Conservation (phyloP, 92 coral and sea anemone genomes). For the Ricordea florida region DNA sequence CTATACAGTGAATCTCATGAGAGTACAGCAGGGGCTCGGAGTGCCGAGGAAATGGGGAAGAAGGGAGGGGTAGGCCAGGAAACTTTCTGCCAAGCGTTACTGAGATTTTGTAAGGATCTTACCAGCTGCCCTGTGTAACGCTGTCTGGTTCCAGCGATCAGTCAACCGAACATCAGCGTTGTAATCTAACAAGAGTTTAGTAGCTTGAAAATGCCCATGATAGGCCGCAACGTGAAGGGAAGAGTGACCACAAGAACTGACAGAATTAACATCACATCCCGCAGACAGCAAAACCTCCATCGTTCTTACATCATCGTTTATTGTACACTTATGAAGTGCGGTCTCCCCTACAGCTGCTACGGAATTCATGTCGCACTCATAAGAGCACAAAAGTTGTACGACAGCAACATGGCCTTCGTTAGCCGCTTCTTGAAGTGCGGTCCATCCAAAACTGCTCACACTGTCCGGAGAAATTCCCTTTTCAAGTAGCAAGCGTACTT, state of each 20-base stretch:
- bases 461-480: constrained; percentile 1
- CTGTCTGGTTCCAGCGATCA: constrained; percentile 1
- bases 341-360: not conserved
- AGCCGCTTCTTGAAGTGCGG: not conserved
- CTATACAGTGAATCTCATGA: too few relatives aligned
- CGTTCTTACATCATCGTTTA: not conserved
- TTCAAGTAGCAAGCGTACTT: not conserved
- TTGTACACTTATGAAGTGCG: not conserved
- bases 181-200: not conserved
- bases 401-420: not conserved
- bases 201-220: not conserved
- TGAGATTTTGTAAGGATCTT: too few relatives aligned
- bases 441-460: not conserved
- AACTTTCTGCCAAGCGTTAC: not conserved
- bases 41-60: too few relatives aligned
- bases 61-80: not conserved
- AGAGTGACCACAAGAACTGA: not conserved
- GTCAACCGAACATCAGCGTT: not conserved
- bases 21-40: too few relatives aligned
- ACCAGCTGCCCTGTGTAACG: not conserved
- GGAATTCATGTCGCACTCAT: not conserved
- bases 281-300: not conserved
- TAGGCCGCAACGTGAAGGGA: not conserved
- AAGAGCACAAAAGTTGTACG: not conserved
- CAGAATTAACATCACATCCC: not conserved